Percentiles rank a stretch among this genome's conserved stretches.
Evolutionary conservation across 35 echinoderm and acorn worm genomes (phyloP).

Genomic region (Eucidaris tribuloides): DNA sequence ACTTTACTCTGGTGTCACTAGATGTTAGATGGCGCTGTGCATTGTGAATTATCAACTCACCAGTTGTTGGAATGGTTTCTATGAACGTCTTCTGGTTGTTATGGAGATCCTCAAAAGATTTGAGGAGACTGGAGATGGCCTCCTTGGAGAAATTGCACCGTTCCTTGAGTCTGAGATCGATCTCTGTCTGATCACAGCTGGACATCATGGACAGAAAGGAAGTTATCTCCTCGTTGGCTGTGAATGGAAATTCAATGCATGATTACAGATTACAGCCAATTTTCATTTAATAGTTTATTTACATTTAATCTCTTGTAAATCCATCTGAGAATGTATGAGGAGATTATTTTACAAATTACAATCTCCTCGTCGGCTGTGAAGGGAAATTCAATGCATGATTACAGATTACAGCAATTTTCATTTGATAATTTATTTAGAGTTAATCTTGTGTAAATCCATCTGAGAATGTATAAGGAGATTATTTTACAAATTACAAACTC

Average conservation of each 20-base stretch:
- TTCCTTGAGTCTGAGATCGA: conserved; percentile 60
- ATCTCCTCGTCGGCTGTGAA: conserved; percentile 25
- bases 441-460: too few relatives aligned
- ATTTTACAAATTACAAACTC: too few relatives aligned
- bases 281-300: too few relatives aligned
- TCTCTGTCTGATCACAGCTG: conserved; percentile 84
- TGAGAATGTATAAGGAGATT: too few relatives aligned
- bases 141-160: conserved; percentile 78
- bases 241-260: conserved; percentile 33
- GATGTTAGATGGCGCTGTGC: too few relatives aligned
- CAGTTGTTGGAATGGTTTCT: conserved; percentile 49
- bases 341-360: too few relatives aligned
- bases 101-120: conserved; percentile 61
- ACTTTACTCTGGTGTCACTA: too few relatives aligned
- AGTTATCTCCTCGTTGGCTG: conserved; percentile 41
- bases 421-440: too few relatives aligned
- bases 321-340: conserved; percentile 52
- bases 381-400: not conserved
- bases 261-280: conserved; percentile 50
- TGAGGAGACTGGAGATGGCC: conserved; percentile 46
- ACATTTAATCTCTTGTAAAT: too few relatives aligned
- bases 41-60: too few relatives aligned
- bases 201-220: conserved; percentile 73
- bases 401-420: not conserved
- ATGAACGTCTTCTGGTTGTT: conserved; percentile 54